phyloP scores from a whole-genome alignment of 2,797 vertebrate species.

The Myotis vivesi region DNA sequence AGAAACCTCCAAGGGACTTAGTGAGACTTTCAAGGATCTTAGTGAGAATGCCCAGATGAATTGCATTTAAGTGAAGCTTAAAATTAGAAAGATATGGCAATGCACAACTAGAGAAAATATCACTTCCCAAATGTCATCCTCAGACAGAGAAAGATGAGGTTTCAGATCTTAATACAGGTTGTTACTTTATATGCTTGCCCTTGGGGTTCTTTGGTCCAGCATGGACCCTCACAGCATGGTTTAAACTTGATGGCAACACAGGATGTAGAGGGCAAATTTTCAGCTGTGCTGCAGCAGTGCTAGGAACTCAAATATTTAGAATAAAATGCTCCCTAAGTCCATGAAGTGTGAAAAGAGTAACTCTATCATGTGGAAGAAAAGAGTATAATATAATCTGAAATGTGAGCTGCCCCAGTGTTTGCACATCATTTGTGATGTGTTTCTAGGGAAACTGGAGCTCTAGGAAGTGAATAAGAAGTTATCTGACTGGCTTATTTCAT shows the following conservation, averaged over 20 bases:
- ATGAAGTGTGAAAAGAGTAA: neutral
- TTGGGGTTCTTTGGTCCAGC: neutral
- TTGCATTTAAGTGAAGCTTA: neutral
- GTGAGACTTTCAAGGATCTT: too few relatives aligned
- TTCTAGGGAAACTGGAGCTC: neutral
- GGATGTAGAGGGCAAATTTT: neutral
- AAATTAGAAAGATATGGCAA: neutral
- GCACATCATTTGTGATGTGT: neutral
- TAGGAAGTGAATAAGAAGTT: neutral
- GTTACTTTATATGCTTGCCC: neutral
- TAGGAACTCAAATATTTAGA: neutral
- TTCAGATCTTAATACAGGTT: neutral
- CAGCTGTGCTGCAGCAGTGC: neutral
- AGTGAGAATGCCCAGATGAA: too few relatives aligned
- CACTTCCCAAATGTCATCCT: neutral
- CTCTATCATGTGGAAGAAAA: neutral
- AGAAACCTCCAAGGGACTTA: too few relatives aligned
- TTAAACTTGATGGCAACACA: neutral
- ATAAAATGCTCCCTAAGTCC: neutral
- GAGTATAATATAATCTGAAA: neutral
- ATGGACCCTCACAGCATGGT: neutral
- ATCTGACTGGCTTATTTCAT: neutral
- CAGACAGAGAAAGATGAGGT: neutral
- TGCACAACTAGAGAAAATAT: neutral
- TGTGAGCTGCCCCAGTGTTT: neutral